phyloP scores from a whole-genome alignment of 2,888 invertebrate species.

The Nowickia ferox region DNA sequence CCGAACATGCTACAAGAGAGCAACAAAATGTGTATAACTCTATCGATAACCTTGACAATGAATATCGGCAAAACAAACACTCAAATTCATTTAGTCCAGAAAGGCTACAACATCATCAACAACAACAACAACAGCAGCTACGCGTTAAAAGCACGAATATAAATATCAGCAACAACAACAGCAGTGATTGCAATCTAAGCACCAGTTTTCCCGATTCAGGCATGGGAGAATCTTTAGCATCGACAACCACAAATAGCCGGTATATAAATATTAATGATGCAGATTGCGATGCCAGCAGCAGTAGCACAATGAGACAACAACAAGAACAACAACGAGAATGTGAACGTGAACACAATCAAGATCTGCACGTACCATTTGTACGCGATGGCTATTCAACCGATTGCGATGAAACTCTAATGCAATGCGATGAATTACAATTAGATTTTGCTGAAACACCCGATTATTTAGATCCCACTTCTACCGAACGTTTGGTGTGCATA shows the following conservation, averaged over 20 bases:
- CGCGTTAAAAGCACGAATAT: conserved; percentile 46
- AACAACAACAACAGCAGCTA: conserved; percentile 72
- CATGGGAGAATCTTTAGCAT: conserved; percentile 74
- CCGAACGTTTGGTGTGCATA: conserved; percentile 81
- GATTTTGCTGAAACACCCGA: conserved; percentile 71
- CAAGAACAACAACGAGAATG: conserved; percentile 49
- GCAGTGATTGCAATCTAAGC: conserved; percentile 80
- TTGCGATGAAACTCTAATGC: conserved; percentile 81
- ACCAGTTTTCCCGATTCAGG: conserved; percentile 81
- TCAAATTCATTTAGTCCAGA: conserved; percentile 70
- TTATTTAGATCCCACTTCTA: conserved; percentile 64
- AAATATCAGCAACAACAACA: conserved; percentile 74
- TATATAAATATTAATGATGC: conserved; percentile 65
- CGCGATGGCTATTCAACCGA: conserved; percentile 82
- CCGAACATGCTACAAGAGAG: conserved; percentile 23
- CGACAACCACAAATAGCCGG: conserved; percentile 67
- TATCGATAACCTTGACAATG: conserved; percentile 69
- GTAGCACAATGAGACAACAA: conserved; percentile 64
- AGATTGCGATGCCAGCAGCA: conserved; percentile 58
- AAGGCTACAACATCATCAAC: conserved; percentile 75
- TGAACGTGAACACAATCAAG: neutral
- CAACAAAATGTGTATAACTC: conserved; percentile 27
- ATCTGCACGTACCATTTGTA: conserved; percentile 75
- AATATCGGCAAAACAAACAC: conserved; percentile 64
- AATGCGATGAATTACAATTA: conserved; percentile 80